Percentiles rank a stretch among this genome's conserved stretches.
Conservation (phyloP, 1,140 invertebrate species). For the Chelonus insularis region DNA sequence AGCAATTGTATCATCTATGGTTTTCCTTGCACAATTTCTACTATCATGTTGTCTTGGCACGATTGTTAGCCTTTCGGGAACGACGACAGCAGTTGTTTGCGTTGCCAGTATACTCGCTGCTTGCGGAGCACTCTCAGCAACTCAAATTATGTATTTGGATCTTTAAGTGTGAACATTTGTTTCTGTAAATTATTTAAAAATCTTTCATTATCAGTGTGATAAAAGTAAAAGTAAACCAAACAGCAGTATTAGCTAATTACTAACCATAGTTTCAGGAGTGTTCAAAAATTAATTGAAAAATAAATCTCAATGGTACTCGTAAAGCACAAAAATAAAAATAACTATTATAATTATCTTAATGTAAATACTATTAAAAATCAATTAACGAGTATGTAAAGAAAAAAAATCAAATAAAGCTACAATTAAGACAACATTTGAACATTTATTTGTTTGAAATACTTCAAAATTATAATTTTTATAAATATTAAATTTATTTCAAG, state of each 20-base stretch:
- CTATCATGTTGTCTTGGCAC: constrained; percentile 85
- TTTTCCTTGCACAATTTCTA: constrained; percentile 91
- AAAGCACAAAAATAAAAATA: not conserved
- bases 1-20: constrained; percentile 91
- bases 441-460: too few species aligned
- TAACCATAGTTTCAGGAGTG: not conserved
- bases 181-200: not conserved
- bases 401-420: too few species aligned
- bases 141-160: constrained; percentile 86
- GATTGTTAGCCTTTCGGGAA: constrained; percentile 76
- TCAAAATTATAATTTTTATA: not conserved
- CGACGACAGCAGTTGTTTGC: constrained; percentile 84
- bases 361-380: not conserved
- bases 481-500: constrained; percentile 48
- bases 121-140: constrained; percentile 81
- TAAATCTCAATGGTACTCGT: not conserved
- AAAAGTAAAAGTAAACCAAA: too few species aligned
- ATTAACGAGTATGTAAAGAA: not conserved
- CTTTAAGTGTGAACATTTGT: constrained; percentile 60
- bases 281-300: not conserved
- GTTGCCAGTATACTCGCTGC: constrained; percentile 81
- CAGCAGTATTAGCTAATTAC: too few species aligned
- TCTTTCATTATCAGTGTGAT: not conserved
- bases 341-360: not conserved
- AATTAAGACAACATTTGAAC: too few species aligned